These are phyloP conservation scores for Episyrphus balteatus DNA, from an alignment of 1,140 invertebrate genomes.

Conservation along the genomic window DNA sequence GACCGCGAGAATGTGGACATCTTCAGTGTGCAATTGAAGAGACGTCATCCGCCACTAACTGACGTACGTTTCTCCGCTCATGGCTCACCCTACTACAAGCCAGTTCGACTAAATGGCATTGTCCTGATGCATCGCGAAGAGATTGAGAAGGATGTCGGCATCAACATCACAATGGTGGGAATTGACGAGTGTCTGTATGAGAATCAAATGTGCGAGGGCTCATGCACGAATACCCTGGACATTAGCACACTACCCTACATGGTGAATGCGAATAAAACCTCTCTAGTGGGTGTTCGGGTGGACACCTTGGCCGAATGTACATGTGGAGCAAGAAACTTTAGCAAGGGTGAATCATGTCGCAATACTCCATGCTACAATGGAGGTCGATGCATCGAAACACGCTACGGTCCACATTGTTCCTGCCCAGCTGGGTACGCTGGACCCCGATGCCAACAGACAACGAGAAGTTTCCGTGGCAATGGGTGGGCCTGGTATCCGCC, in stretches of 20 bases:
- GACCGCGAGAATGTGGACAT: slow-evolving; percentile 86
- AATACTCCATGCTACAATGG: slow-evolving; percentile 90
- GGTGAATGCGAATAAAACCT: slow-evolving; percentile 94
- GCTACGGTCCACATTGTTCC: slow-evolving; percentile 75
- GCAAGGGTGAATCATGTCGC: slow-evolving; percentile 76
- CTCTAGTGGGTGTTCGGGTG: slow-evolving; percentile 83
- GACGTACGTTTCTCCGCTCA: slow-evolving; percentile 91
- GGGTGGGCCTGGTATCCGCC: slow-evolving; percentile 95
- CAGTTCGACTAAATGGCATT: slow-evolving; percentile 85
- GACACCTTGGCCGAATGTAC: slow-evolving; percentile 83
- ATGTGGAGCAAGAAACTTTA: slow-evolving; percentile 83
- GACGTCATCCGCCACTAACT: slow-evolving; percentile 76
- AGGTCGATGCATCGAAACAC: slow-evolving; percentile 80
- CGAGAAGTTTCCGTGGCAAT: slow-evolving; percentile 81
- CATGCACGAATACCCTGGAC: slow-evolving; percentile 85
- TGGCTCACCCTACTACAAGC: slow-evolving; percentile 91
- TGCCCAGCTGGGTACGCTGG: slow-evolving; percentile 88
- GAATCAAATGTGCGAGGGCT: slow-evolving; percentile 90
- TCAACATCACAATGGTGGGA: slow-evolving; percentile 94
- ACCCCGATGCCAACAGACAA: slow-evolving; percentile 90
- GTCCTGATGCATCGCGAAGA: slow-evolving; percentile 87
- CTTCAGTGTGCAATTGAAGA: slow-evolving; percentile 82
- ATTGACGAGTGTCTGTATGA: slow-evolving; percentile 95
- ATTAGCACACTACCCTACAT: slow-evolving; percentile 84
- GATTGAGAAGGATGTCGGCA: slow-evolving; percentile 86